Percentiles rank a stretch among this genome's conserved stretches.
These are phyloP conservation scores for Theristicus caerulescens DNA, from an alignment of 2,113 vertebrate species.

Conservation along the genomic window DNA sequence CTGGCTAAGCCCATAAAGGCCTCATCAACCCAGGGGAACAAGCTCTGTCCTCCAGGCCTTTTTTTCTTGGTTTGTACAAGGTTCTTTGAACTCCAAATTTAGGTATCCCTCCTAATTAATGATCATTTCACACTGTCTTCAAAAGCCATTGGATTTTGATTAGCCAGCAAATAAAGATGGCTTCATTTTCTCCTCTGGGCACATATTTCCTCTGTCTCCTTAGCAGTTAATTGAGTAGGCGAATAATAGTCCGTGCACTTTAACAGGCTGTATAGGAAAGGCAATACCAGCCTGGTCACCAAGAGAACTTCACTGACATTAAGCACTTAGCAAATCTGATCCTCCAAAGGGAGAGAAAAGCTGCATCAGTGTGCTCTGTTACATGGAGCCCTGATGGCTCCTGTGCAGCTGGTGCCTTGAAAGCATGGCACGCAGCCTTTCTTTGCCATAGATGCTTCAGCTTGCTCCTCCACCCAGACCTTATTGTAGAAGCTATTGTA, in stretches of 20 bases:
- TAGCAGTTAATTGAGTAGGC: constrained; percentile 89
- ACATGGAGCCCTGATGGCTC: not conserved
- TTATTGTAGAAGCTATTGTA: not conserved
- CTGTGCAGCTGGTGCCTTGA: constrained; percentile 50
- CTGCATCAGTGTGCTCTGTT: not conserved
- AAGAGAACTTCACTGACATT: constrained; percentile 68
- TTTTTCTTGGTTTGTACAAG: constrained; percentile 61
- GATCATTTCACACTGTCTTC: constrained; percentile 77
- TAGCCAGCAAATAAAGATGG: constrained; percentile 76
- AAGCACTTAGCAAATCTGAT: constrained; percentile 60
- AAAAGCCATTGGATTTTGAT: constrained; percentile 80
- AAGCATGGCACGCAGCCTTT: not conserved
- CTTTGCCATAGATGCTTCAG: not conserved
- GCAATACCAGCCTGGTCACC: constrained; percentile 68
- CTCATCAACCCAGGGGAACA: not conserved
- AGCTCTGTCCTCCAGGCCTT: constrained; percentile 4
- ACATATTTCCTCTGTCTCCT: constrained; percentile 81
- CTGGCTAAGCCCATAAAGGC: not conserved
- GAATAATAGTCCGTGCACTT: constrained; percentile 74
- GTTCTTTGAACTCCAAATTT: constrained; percentile 80
- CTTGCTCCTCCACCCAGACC: not conserved
- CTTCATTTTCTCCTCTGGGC: constrained; percentile 62
- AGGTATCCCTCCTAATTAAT: constrained; percentile 85
- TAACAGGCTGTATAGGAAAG: constrained; percentile 49
- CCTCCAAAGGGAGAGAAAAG: constrained; percentile 21